A percentile compares a stretch with the other conserved stretches of the same genome.
Evolutionary conservation across 2,797 vertebrate genomes (phyloP).

Genomic region (Podarcis siculus): DNA sequence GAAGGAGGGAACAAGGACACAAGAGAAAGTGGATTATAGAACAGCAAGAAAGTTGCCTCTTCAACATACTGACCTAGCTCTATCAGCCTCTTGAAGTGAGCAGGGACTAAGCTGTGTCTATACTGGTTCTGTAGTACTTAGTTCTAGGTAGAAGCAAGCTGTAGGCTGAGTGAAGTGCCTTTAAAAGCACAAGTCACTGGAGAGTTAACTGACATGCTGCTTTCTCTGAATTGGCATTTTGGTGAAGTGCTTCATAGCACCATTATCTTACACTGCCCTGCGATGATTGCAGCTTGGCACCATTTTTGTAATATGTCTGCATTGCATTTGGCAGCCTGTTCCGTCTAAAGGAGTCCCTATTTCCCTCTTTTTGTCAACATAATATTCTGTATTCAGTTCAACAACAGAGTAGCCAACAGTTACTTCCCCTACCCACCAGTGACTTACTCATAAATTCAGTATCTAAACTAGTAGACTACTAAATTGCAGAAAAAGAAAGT

Average conservation of each 20-base stretch:
- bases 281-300: constrained; percentile 35
- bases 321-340: constrained; percentile 27
- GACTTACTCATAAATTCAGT: neutral
- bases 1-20: neutral
- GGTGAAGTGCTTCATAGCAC: constrained; percentile 15
- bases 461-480: neutral
- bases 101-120: neutral
- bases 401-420: neutral
- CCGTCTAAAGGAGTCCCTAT: constrained; percentile 18
- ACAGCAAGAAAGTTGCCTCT: neutral
- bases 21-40: neutral
- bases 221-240: constrained; percentile 21
- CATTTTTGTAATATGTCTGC: neutral
- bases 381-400: constrained; percentile 21
- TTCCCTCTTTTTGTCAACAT: neutral
- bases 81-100: neutral
- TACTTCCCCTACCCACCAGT: neutral
- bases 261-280: constrained; percentile 37
- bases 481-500: neutral
- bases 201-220: constrained; percentile 10
- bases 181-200: constrained; percentile 21
- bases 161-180: neutral
- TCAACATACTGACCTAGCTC: neutral
- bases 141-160: constrained; percentile 1
- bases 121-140: neutral